Conservation (phyloP, 2,888 invertebrate genomes). For the Globia sparganii region DNA sequence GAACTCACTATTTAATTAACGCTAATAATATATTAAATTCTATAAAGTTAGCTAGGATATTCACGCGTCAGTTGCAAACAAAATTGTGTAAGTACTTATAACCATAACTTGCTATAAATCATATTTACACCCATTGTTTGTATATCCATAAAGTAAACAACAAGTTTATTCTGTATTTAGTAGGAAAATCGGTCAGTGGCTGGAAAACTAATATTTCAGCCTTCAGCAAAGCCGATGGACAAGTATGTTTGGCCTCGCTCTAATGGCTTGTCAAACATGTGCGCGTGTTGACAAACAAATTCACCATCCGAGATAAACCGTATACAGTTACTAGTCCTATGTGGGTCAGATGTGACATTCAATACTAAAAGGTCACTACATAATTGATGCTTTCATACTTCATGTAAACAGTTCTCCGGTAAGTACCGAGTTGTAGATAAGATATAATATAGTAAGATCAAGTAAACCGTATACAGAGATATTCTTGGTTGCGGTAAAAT, state of each 20-base stretch:
- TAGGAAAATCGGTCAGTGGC: conserved; percentile 52
- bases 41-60: not conserved
- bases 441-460: conserved; percentile 25
- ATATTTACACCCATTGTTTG: conserved; percentile 38
- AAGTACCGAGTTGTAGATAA: conserved; percentile 31
- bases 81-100: conserved; percentile 20
- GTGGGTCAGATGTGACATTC: conserved; percentile 67
- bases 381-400: conserved; percentile 53
- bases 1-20: conserved; percentile 7
- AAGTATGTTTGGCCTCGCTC: conserved; percentile 75
- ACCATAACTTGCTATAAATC: conserved; percentile 25
- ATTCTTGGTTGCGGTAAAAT: conserved; percentile 42
- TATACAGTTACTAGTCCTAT: conserved; percentile 71
- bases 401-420: conserved; percentile 32
- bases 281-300: conserved; percentile 79
- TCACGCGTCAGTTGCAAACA: conserved; percentile 15
- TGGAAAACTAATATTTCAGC: conserved; percentile 62
- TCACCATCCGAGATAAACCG: conserved; percentile 70
- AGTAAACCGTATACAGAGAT: conserved; percentile 20
- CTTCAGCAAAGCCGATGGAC: conserved; percentile 50
- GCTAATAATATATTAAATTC: not conserved
- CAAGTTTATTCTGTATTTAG: conserved; percentile 47
- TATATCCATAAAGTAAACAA: conserved; percentile 41
- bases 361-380: conserved; percentile 49
- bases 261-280: conserved; percentile 85